Base-by-base conservation (phyloP, 2,797 vertebrate genomes). In the Scleropages formosus region DNA sequence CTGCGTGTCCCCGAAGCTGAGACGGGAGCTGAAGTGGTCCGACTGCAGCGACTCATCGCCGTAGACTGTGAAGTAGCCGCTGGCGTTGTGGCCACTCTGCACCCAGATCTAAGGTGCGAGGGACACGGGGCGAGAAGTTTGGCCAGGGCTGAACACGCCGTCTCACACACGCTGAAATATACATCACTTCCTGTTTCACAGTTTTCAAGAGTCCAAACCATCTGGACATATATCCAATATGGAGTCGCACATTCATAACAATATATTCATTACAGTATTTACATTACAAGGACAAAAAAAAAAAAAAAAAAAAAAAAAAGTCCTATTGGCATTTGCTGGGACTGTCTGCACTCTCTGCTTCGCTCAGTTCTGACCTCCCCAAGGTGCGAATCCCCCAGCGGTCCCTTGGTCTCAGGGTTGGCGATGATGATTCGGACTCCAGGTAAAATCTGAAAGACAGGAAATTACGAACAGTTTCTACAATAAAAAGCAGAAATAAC, bases 391-490 rank as follows among this genome's bases (percentile, higher is more conserved):
- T 99, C 98, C 84, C 98, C 98, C 83, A 99, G 86, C 0, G 98
- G 98, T 1, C 98, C 98, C 86, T 99, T 99, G 72, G 97, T 99
- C 91, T 99, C 98, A 4, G 98, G 97, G 88, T 99, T 99, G 80
- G 96, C 98, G 78, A 99, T 98, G 90, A 99, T 99, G 89, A 99
- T 97, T 51, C 98, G 95, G 72, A 99, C 97, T 71, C 98, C 98
- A 0, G 98, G 98, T 60, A 99, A 91, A 78, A 99, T 99, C 98
- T 99, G 73, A 76, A 80, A 83, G 68, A 76, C 73, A 67, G n/a
- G 26, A 20, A 39, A 44, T 20, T 22, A 58, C 58, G 8, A 12
- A 20, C 15, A 3, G 20, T 8, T 8, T 8, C 18, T 1, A 18
- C 59, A 61, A 1, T 15, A 2, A 15, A n/a, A 61, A 20, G 59